Evolutionary conservation across 2,113 vertebrate genomes (phyloP).

Genomic region (Kryptolebias marmoratus): DNA sequence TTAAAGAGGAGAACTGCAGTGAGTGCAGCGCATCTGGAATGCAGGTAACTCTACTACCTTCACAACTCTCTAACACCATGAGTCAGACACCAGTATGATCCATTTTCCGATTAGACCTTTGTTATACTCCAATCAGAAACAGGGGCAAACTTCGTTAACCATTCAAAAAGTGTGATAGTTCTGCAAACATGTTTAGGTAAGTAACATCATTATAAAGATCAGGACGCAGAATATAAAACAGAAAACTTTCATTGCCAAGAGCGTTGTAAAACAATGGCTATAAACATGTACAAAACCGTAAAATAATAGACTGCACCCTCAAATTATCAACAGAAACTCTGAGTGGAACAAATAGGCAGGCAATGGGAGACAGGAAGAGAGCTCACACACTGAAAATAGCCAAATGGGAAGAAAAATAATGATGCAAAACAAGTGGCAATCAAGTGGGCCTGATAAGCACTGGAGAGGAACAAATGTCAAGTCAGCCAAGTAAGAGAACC

Average conservation of each 20-base stretch:
- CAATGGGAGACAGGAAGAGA: conserved; percentile 47
- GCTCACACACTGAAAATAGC: conserved; percentile 48
- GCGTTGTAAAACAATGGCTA: conserved; percentile 61
- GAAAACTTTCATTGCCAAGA: conserved; percentile 59
- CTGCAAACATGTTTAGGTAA: too few species aligned
- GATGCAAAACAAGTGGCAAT: conserved; percentile 68
- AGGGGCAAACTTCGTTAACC: too few species aligned
- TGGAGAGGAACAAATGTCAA: conserved; percentile 67
- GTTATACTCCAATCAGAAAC: too few species aligned
- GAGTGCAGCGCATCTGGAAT: too few species aligned
- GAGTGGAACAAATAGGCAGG: conserved; percentile 50
- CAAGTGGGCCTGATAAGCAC: conserved; percentile 59
- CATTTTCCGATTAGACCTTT: too few species aligned
- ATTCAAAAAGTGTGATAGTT: too few species aligned
- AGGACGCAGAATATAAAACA: conserved; percentile 27
- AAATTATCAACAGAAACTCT: conserved; percentile 58
- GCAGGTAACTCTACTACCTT: too few species aligned
- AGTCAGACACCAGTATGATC: too few species aligned
- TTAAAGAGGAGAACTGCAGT: too few species aligned
- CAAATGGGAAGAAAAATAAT: conserved; percentile 66
- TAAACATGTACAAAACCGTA: conserved; percentile 37
- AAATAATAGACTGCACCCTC: conserved; percentile 33
- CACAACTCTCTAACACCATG: too few species aligned
- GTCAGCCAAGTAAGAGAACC: conserved; percentile 51
- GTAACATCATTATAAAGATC: too few species aligned